Conservation (phyloP, 2,113 vertebrate genomes). For the Aplodontia rufa region DNA sequence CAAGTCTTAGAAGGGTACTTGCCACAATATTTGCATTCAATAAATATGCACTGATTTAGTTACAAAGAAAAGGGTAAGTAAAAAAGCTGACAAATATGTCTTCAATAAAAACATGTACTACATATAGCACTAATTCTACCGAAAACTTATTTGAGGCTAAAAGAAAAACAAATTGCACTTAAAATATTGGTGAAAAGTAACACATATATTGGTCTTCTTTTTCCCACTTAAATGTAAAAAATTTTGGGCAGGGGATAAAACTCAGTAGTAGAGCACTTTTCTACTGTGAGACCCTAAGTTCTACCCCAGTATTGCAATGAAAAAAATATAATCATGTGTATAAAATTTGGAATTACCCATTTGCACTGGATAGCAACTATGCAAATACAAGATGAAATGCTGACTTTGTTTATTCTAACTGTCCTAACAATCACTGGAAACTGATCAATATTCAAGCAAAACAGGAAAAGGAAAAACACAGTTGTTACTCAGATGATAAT, state of each 20-base stretch:
- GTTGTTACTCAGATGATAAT: not conserved
- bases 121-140: not conserved
- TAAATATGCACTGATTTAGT: no score
- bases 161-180: not conserved
- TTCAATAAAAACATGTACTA: not conserved
- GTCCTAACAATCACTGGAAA: not conserved
- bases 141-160: not conserved
- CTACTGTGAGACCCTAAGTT: no score
- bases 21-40: no score
- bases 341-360: not conserved
- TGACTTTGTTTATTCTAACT: not conserved
- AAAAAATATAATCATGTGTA: no score
- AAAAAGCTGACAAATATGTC: not conserved
- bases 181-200: not conserved
- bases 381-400: not conserved
- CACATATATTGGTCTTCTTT: not conserved
- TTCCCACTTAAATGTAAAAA: not conserved
- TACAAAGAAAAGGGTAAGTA: no score
- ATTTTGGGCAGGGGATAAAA: no score
- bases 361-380: not conserved
- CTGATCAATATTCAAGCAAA: not conserved
- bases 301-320: no score
- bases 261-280: no score
- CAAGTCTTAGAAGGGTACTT: no score
- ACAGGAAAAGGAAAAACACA: not conserved